Evolutionary conservation across 2,113 vertebrate species (phyloP).

Genomic region (Phylloscopus whistleri): DNA sequence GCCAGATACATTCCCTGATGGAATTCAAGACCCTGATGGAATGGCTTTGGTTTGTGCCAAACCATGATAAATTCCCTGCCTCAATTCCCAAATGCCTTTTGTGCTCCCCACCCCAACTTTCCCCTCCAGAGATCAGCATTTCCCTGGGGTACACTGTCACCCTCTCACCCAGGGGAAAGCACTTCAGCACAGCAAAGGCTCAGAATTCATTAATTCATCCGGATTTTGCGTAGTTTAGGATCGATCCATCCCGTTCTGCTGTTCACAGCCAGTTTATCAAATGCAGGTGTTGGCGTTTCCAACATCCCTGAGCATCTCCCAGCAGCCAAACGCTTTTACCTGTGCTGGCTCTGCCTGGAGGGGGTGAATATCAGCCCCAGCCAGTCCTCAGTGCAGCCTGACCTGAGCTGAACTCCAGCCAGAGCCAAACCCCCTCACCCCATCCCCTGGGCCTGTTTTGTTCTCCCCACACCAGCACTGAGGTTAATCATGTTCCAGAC

Average conservation of each 20-base stretch:
- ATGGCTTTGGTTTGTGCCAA: not conserved
- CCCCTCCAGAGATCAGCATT: not conserved
- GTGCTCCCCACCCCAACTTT: not conserved
- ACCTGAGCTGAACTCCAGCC: not conserved
- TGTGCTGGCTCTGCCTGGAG: not conserved
- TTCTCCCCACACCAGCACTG: not conserved
- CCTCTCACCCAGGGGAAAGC: not conserved
- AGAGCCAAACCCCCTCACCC: not conserved
- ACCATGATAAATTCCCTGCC: not conserved
- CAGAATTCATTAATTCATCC: fast-evolving
- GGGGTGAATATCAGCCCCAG: not conserved
- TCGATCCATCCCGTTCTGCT: not conserved
- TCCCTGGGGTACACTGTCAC: not conserved
- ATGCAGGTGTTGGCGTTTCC: not conserved
- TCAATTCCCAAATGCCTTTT: not conserved
- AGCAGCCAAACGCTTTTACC: not conserved
- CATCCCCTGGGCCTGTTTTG: not conserved
- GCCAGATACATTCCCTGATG: fast-evolving
- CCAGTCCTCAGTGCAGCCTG: not conserved
- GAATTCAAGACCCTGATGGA: not conserved
- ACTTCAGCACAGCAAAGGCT: not conserved
- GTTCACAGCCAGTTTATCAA: not conserved
- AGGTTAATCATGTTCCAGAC: not conserved
- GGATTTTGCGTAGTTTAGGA: not conserved
- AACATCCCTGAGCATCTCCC: not conserved